Conservation (phyloP, 37 sponge, comb jelly and placozoan genomes). For the Trichoplax adhaerens region DNA sequence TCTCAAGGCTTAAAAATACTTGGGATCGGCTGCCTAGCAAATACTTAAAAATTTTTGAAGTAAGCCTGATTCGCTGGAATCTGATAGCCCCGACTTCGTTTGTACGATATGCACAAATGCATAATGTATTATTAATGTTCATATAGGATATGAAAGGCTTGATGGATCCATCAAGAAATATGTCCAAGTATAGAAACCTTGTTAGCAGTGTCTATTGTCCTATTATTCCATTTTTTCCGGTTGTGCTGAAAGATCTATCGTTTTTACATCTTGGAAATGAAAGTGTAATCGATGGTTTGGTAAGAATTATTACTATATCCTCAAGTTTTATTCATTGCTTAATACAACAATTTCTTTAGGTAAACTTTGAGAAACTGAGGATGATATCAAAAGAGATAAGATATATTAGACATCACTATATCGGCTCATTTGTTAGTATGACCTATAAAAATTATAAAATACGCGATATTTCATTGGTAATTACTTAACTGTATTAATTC, state of each 20-base stretch:
- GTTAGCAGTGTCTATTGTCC: conserved; percentile 46
- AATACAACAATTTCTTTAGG: no score
- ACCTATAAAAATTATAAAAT: no score
- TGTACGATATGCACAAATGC: neutral
- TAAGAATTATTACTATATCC: no score
- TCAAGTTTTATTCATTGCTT: no score
- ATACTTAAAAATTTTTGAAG: conserved; percentile 12
- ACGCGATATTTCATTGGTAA: no score
- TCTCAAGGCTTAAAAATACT: conserved; percentile 12
- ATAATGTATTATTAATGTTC: neutral
- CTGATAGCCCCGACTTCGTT: neutral
- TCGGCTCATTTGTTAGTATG: no score
- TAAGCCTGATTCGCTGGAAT: neutral
- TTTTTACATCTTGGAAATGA: conserved; percentile 71
- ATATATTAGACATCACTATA: no score
- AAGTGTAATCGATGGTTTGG: conserved; percentile 25
- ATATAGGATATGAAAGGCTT: conserved; percentile 44
- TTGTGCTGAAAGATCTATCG: conserved; percentile 89
- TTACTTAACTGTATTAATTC: no score
- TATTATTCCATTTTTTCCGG: conserved; percentile 87
- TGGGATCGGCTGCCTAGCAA: conserved; percentile 14
- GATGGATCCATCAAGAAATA: conserved; percentile 89
- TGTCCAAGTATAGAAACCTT: conserved; percentile 78
- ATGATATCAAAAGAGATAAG: no score
- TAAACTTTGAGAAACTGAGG: no score